Evolutionary conservation across 2,888 invertebrate genomes (phyloP).

Genomic region (Bedellia somnulentella): DNA sequence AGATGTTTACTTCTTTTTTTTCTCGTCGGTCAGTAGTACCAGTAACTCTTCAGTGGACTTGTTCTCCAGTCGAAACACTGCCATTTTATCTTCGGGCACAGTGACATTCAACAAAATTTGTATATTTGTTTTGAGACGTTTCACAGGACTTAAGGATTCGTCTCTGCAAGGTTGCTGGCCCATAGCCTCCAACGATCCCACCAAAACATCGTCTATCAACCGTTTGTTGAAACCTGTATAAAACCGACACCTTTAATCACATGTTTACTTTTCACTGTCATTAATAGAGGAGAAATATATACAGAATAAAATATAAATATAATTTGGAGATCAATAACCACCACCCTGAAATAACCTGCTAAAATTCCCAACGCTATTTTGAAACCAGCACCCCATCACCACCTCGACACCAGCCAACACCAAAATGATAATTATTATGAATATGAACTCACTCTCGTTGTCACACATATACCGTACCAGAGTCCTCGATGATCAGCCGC

Average conservation of each 20-base stretch:
- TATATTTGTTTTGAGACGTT: constrained; percentile 73
- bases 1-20: constrained; percentile 22
- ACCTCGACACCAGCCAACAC: constrained; percentile 35
- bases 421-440: constrained; percentile 28
- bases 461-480: constrained; percentile 23
- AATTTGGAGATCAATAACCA: neutral
- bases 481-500: constrained; percentile 21
- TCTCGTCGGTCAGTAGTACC: constrained; percentile 67
- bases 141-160: constrained; percentile 56
- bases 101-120: constrained; percentile 79
- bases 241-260: too few species aligned
- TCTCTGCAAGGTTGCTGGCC: constrained; percentile 68
- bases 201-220: constrained; percentile 79
- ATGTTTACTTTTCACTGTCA: too few species aligned
- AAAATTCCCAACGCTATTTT: neutral
- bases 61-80: constrained; percentile 71
- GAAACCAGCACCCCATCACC: neutral
- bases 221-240: constrained; percentile 63
- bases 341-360: neutral
- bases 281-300: neutral
- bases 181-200: constrained; percentile 76
- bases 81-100: constrained; percentile 77
- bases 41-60: constrained; percentile 78
- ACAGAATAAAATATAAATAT: neutral
- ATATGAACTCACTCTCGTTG: constrained; percentile 44